phyloP scores from a whole-genome alignment of 2,797 vertebrate species.

The Bradypus variegatus region DNA sequence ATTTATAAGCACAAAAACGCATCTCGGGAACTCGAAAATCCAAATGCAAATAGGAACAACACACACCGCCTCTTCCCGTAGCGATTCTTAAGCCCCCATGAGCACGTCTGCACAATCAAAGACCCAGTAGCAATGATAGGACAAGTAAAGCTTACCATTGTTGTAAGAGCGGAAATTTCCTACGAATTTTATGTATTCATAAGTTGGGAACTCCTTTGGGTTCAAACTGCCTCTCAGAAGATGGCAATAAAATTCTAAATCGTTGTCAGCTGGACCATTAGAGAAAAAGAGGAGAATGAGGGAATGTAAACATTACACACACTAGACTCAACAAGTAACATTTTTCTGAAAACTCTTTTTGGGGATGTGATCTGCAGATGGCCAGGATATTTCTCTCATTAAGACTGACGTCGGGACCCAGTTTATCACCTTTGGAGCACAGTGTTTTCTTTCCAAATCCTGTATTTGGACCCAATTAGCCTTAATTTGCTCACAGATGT shows the following conservation, averaged over 20 bases:
- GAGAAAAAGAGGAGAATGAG: slow-evolving; percentile 67
- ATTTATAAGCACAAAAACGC: not conserved
- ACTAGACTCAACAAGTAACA: slow-evolving; percentile 55
- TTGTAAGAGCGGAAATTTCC: slow-evolving; percentile 82
- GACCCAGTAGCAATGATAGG: slow-evolving; percentile 51
- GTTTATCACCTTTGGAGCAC: not conserved
- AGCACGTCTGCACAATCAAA: slow-evolving; percentile 59
- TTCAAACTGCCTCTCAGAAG: slow-evolving; percentile 83
- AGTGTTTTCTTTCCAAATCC: not conserved
- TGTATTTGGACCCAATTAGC: slow-evolving; percentile 51
- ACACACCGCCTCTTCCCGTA: not conserved
- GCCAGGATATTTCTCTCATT: not conserved
- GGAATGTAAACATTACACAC: slow-evolving; percentile 52
- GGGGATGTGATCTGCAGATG: not conserved
- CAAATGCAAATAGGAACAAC: not conserved
- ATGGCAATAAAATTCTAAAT: slow-evolving; percentile 84
- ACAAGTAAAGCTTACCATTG: slow-evolving; percentile 78
- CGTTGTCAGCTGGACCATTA: slow-evolving; percentile 77
- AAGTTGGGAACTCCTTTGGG: slow-evolving; percentile 82
- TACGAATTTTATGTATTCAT: slow-evolving; percentile 85
- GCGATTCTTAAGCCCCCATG: not conserved
- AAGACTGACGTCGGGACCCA: not conserved
- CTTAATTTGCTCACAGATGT: slow-evolving; percentile 65
- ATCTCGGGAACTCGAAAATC: not conserved
- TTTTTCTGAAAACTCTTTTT: not conserved